Evolutionary conservation across 2,113 vertebrate genomes (phyloP).

Genomic region (Neodon shergylaensis): DNA sequence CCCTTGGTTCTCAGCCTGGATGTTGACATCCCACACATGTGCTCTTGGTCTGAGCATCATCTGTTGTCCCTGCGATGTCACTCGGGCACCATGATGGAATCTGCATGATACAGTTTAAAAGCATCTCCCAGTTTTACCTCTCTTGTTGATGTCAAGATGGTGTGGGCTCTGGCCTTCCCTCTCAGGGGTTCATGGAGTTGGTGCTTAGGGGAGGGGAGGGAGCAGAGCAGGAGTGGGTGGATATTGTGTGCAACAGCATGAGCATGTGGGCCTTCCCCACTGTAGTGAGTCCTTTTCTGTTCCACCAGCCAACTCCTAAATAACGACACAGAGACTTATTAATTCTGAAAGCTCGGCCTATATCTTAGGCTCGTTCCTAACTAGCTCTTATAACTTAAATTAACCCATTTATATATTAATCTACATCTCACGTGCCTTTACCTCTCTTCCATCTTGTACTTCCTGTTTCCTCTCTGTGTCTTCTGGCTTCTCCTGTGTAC

Average conservation of each 20-base stretch:
- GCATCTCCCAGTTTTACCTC: neutral
- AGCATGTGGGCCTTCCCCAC: neutral
- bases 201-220: neutral
- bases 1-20: neutral
- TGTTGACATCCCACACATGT: neutral
- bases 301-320: neutral
- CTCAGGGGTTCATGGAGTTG: too few relatives aligned
- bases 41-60: too few relatives aligned
- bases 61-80: neutral
- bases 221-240: too few relatives aligned
- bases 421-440: neutral
- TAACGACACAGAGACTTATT: neutral
- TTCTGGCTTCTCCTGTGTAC: neutral
- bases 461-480: neutral
- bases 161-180: neutral
- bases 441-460: neutral
- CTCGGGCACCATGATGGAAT: neutral
- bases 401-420: neutral
- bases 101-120: neutral
- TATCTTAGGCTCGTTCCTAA: neutral
- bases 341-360: neutral
- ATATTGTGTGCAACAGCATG: too few relatives aligned
- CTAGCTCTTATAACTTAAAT: neutral
- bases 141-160: too few relatives aligned
- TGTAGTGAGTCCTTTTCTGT: neutral